Base-by-base conservation (phyloP, 2,888 invertebrate genomes). In the Brachypterus glaber region DNA sequence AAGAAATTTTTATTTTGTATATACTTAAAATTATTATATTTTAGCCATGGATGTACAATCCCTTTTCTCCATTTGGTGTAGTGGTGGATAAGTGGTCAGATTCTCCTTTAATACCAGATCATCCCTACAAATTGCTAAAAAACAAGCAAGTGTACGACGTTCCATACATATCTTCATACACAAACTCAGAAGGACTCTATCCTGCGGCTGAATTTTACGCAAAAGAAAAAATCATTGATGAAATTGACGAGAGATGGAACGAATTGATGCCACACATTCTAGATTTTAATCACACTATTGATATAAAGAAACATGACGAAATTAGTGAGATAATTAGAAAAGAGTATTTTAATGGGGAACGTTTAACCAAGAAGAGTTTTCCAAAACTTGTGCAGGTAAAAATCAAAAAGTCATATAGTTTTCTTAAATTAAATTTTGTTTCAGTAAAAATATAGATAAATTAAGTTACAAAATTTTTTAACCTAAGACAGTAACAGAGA, bases 61-160 rank as follows among this genome's bases (percentile, higher is more conserved):
- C 84, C 42, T 81, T 80, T 56, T 73, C 80, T 0, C 78, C 81
- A 0, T 85, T 85, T 57, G 81, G 77, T 0, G 82, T 84, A 0
- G 80, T 81, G 0, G 68, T 77, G 0, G 87, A 88, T 51, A 64
- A 62, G 35, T 63, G 63, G 50, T 62, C 69, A 2, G 61, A 71
- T 0, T 67, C 74, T 15, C 74, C 82, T 1, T 80, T 86, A 61
- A 62, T 88, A 4, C 70, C 72, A 1, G 71, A 77, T 41, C 70
- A 77, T 39, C 86, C 87, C 0, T 71, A 71, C 47, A 68, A 71
- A 21, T 70, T 80, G 1, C 69, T 85, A 1, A 68, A 60, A 40
- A 65, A 70, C 5, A 64, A 46, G 33, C 8, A 70, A 18, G 74
- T 77, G 49, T 34, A 73, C 9, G 72, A 78, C 43, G 50, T 80